These are phyloP conservation scores for Ectropis crepuscularia DNA, from an alignment of 2,888 invertebrate species.

Conservation along the genomic window DNA sequence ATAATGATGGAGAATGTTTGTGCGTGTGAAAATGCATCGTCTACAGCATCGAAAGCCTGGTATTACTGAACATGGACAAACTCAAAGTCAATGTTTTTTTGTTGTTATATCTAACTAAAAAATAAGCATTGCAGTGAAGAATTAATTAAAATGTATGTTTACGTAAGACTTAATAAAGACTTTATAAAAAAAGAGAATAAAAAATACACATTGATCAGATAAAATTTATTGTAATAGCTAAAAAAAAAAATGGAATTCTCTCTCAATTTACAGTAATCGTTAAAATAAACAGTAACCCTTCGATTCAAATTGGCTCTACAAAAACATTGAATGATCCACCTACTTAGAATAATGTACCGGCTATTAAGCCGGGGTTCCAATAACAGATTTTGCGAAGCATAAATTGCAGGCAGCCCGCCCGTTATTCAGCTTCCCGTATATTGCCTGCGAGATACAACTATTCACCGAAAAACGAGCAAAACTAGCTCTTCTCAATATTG, in stretches of 20 bases:
- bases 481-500: conserved; percentile 33
- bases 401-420: conserved; percentile 59
- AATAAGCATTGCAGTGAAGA: too few relatives aligned
- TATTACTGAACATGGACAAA: too few relatives aligned
- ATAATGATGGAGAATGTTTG: too few relatives aligned
- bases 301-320: conserved; percentile 24
- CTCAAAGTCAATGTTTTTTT: too few relatives aligned
- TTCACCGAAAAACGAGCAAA: conserved; percentile 35
- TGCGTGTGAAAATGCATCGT: too few relatives aligned
- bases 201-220: too few relatives aligned
- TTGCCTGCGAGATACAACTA: conserved; percentile 54
- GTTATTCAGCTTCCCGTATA: conserved; percentile 59
- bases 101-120: too few relatives aligned
- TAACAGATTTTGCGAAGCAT: conserved; percentile 63
- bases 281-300: conserved; percentile 23
- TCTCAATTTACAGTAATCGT: conserved; percentile 27
- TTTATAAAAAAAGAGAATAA: not conserved
- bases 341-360: conserved; percentile 51
- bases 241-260: not conserved
- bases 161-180: too few relatives aligned
- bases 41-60: too few relatives aligned
- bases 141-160: too few relatives aligned
- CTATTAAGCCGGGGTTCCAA: conserved; percentile 54
- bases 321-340: conserved; percentile 44
- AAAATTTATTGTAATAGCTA: not conserved